Base-by-base conservation (phyloP, 2,113 vertebrate species). In the Clarias macrocephalus region DNA sequence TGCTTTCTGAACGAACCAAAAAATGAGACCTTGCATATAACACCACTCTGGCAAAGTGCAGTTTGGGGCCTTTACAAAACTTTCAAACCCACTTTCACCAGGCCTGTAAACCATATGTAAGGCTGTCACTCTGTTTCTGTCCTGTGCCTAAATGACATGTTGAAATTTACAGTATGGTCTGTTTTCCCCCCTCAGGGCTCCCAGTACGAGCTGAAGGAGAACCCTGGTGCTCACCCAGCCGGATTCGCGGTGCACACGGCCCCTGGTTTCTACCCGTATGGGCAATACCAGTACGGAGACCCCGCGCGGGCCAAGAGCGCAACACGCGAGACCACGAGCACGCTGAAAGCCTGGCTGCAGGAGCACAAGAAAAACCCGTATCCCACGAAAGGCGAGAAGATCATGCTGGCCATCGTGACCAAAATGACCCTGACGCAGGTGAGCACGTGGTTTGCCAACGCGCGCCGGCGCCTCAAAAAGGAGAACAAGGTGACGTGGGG, bases 361-460 rank as follows among this genome's bases (percentile, higher is more conserved):
- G 98, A 99, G 90, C 98, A 99, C 92, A 97, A 99, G 91, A 99
- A 99, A 93, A 99, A 99, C 91, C 98, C 98, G 0, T 99, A 99
- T 90, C 98, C 98, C 87, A 99, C 97, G 88, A 99, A 99, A 90
- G 97, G 97, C 0, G 97, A 99, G 92, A 99, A 99, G 94, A 98
- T 99, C 93, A 99, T 98, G 97, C 91, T 99, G 82, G 97, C 97
- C 86, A 98, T 99, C 93, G 98, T 99, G 90, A 99, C 97, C 75
- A 96, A 97, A 93, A 98, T 98, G 97, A 98, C 97, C 66, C 97
- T 99, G 87, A 98, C 97, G 28, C 94, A 99, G 94, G 97, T 98
- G 42, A 98, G 97, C 83, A 99, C 97, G 84, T 99, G 97, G 97
- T 99, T 99, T 0, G 97, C 97, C 84, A 99, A 99, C 0, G 97